These are phyloP conservation scores for Xiphophorus couchianus DNA, from an alignment of 2,113 vertebrate species.

Conservation along the genomic window DNA sequence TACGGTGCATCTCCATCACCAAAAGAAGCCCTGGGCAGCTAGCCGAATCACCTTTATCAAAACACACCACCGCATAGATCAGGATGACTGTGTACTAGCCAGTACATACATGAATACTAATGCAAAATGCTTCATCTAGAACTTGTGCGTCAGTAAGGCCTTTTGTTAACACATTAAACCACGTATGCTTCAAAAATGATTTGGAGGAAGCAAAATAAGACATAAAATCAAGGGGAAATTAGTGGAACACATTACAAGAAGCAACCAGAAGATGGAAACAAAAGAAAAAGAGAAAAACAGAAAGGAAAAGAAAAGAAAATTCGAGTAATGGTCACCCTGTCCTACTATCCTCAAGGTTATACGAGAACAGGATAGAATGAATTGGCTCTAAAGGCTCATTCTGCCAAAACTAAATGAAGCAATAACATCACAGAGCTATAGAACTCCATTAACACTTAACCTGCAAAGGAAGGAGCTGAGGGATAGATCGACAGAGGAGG, in stretches of 20 bases:
- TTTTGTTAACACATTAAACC: background rate
- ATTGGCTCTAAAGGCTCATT: slow-evolving; percentile 78
- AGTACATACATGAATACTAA: background rate
- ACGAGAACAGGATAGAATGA: slow-evolving; percentile 72
- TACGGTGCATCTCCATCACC: background rate
- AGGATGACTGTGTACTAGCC: background rate
- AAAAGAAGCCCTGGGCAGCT: background rate
- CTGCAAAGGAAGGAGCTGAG: slow-evolving; percentile 39
- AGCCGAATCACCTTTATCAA: background rate
- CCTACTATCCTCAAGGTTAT: slow-evolving; percentile 73
- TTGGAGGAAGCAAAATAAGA: background rate
- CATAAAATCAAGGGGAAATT: slow-evolving; percentile 23
- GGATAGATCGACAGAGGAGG: slow-evolving; percentile 11
- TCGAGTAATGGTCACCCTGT: slow-evolving; percentile 48
- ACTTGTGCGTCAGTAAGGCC: background rate
- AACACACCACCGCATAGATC: background rate
- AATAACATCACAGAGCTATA: slow-evolving; percentile 75
- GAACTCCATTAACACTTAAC: slow-evolving; percentile 77
- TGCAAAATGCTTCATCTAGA: background rate
- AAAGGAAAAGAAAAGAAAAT: slow-evolving; percentile 13
- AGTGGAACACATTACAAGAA: background rate
- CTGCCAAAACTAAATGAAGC: slow-evolving; percentile 79
- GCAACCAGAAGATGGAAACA: slow-evolving; percentile 3
- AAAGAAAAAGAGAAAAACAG: slow-evolving; percentile 8
- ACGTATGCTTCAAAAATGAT: background rate